Evolutionary conservation across 1,140 invertebrate genomes (phyloP).

Genomic region (Sipha flava): DNA sequence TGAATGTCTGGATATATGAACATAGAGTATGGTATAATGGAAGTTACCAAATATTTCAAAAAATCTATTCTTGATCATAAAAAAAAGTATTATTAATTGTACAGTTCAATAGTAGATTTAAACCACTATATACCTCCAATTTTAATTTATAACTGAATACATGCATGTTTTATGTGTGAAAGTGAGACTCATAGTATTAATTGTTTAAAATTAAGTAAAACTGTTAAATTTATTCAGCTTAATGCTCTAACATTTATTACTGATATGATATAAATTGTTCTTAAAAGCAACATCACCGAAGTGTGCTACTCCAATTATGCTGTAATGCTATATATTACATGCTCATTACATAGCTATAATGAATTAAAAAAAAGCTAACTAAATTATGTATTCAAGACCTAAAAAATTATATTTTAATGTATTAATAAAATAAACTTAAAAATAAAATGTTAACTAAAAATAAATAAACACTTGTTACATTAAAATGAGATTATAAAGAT

Average conservation of each 20-base stretch:
- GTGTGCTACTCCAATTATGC: not conserved
- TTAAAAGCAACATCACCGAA: not conserved
- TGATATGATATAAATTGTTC: not conserved
- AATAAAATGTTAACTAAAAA: not conserved
- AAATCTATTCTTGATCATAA: not conserved
- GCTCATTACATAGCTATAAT: too few relatives aligned
- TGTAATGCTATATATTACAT: too few relatives aligned
- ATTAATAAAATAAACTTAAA: not conserved
- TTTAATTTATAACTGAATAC: not conserved
- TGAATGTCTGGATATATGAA: not conserved
- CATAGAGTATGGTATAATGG: not conserved
- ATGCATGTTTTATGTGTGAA: not conserved
- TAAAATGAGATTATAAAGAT: not conserved
- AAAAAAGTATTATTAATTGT: not conserved
- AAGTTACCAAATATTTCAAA: not conserved
- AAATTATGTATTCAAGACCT: not conserved
- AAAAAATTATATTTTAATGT: conserved; percentile 4
- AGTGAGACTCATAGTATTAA: not conserved
- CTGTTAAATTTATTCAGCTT: not conserved
- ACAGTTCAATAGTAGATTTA: not conserved
- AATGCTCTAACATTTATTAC: not conserved
- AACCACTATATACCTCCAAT: not conserved
- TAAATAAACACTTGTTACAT: not conserved
- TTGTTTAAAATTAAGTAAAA: not conserved
- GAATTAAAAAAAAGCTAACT: not conserved